These are phyloP conservation scores for Solenopsis fugax DNA, from an alignment of 1,140 invertebrate genomes.

Conservation along the genomic window DNA sequence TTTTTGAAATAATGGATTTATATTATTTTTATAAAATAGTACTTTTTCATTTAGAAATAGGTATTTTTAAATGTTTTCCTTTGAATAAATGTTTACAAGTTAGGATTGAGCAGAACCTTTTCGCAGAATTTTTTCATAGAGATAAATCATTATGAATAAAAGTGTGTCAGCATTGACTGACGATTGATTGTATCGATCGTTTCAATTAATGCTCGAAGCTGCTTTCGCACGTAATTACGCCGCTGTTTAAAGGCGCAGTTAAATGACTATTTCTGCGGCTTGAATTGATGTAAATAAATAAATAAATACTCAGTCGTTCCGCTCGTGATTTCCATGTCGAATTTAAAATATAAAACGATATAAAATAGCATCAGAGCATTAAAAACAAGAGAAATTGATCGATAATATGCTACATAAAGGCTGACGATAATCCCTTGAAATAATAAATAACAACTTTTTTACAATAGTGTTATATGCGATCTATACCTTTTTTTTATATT, in stretches of 20 bases:
- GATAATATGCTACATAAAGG: background rate
- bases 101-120: background rate
- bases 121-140: background rate
- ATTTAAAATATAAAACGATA: slow-evolving; percentile 1
- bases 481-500: background rate
- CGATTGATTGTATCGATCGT: background rate
- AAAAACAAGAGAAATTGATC: slow-evolving; percentile 21
- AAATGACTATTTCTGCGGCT: slow-evolving; percentile 5
- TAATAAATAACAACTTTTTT: slow-evolving; percentile 11
- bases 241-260: slow-evolving; percentile 20
- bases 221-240: slow-evolving; percentile 18
- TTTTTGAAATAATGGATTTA: background rate
- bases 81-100: background rate
- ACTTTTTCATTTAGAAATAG: background rate
- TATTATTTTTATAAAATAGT: background rate
- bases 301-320: background rate
- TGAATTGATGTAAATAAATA: background rate
- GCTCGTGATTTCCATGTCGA: slow-evolving; percentile 19
- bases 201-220: background rate
- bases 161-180: background rate
- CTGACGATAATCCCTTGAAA: background rate
- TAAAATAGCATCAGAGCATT: background rate
- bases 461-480: background rate
- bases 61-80: background rate
- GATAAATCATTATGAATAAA: background rate